phyloP scores from a whole-genome alignment of 2,888 invertebrate species.

The Schrankia costaestrigalis region DNA sequence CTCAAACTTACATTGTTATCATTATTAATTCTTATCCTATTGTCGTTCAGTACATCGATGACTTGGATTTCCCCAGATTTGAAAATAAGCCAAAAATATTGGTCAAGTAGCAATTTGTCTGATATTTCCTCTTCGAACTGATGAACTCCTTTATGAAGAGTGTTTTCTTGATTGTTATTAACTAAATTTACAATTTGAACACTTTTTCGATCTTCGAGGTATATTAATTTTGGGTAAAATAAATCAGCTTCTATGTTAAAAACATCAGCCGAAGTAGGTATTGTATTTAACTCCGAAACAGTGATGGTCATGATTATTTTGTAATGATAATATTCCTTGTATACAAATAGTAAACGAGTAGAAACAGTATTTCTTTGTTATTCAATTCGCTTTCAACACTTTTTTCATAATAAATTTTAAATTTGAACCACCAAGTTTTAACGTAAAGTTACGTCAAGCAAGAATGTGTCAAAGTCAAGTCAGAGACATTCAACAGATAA shows the following conservation, averaged over 20 bases:
- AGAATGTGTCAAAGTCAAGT: no score
- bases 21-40: constrained; percentile 41
- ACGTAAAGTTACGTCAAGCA: no score
- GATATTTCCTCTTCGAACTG: constrained; percentile 45
- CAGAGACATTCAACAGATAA: no score
- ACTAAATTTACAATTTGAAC: constrained; percentile 43
- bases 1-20: constrained; percentile 42
- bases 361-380: no score
- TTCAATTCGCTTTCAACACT: no score
- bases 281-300: constrained; percentile 20
- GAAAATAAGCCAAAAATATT: constrained; percentile 56
- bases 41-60: constrained; percentile 42
- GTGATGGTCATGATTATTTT: constrained; percentile 26
- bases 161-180: constrained; percentile 27
- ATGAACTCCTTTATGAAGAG: constrained; percentile 19
- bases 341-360: no score
- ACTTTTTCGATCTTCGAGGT: constrained; percentile 41
- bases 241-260: constrained; percentile 41
- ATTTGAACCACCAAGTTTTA: neutral
- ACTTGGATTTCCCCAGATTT: constrained; percentile 51
- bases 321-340: neutral
- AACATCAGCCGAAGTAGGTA: constrained; percentile 18
- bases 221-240: constrained; percentile 52
- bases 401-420: neutral
- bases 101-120: constrained; percentile 43